Percentiles rank a stretch among this genome's conserved stretches.
These are phyloP conservation scores for Patagioenas fasciata DNA, from an alignment of 2,113 vertebrate genomes.

Conservation along the genomic window DNA sequence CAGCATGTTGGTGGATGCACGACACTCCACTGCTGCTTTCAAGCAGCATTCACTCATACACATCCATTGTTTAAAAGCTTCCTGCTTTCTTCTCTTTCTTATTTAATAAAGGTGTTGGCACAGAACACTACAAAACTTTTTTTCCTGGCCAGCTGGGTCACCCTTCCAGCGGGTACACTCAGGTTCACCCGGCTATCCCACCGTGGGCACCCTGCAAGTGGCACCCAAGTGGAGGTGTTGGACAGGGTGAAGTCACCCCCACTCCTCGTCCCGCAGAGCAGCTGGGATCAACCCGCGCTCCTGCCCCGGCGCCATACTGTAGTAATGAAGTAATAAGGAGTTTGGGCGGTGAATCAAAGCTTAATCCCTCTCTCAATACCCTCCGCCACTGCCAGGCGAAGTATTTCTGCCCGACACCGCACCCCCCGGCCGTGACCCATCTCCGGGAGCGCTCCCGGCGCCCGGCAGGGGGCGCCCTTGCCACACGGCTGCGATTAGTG, in stretches of 20 bases:
- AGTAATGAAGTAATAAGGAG: rapidly evolving
- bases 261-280: background rate
- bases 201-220: background rate
- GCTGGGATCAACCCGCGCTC: background rate
- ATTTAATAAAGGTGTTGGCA: background rate
- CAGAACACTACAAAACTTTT: too few species aligned
- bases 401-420: too few species aligned
- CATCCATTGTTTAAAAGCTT: background rate
- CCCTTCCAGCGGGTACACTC: background rate
- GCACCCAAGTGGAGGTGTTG: background rate
- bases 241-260: rapidly evolving
- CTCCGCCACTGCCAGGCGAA: too few species aligned
- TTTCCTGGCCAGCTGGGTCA: too few species aligned
- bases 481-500: background rate
- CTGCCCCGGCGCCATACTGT: too few species aligned
- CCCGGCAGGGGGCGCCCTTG: slow-evolving; percentile 70
- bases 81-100: background rate
- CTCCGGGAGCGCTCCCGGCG: too few species aligned
- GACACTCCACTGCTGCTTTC: background rate
- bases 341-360: background rate
- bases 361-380: background rate
- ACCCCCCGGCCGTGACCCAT: too few species aligned
- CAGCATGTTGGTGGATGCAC: background rate
- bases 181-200: too few species aligned
- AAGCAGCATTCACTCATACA: background rate